Conservation (phyloP, 2,113 vertebrate species). For the Copsychus sechellarum region DNA sequence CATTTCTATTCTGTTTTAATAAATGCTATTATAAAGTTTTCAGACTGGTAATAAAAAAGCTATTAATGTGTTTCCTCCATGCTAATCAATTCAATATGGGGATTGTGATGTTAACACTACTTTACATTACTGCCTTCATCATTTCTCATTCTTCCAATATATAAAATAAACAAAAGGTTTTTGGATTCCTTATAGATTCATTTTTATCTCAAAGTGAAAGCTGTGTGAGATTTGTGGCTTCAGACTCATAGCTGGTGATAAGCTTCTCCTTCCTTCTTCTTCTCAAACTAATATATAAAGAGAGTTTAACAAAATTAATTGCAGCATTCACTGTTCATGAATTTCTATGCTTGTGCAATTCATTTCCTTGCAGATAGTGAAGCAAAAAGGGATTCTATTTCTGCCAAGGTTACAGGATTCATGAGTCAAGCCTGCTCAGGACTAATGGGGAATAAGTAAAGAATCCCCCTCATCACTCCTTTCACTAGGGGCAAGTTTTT, state of each 20-base stretch:
- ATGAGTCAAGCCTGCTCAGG: slow-evolving; percentile 3
- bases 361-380: slow-evolving; percentile 39
- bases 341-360: slow-evolving; percentile 50
- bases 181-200: slow-evolving; percentile 20
- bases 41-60: slow-evolving; percentile 24
- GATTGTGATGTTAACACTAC: slow-evolving; percentile 34
- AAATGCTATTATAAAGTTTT: slow-evolving; percentile 38
- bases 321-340: slow-evolving; percentile 40
- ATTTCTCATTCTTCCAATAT: slow-evolving; percentile 35
- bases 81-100: slow-evolving; percentile 40
- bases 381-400: slow-evolving; percentile 25
- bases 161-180: slow-evolving; percentile 41
- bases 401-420: slow-evolving; percentile 58
- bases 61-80: slow-evolving; percentile 14
- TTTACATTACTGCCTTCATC: slow-evolving; percentile 10
- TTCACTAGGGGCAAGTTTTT: not conserved
- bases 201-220: slow-evolving; percentile 55
- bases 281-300: slow-evolving; percentile 43
- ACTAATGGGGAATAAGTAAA: slow-evolving; percentile 24
- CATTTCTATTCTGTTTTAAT: not conserved
- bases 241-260: slow-evolving; percentile 31
- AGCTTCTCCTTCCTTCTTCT: slow-evolving; percentile 38
- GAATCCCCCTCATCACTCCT: not conserved
- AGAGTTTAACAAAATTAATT: slow-evolving; percentile 66
- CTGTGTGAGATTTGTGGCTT: slow-evolving; percentile 36